Conservation (phyloP, 2,113 vertebrate genomes). For the rat (Rattus norvegicus) region DNA sequence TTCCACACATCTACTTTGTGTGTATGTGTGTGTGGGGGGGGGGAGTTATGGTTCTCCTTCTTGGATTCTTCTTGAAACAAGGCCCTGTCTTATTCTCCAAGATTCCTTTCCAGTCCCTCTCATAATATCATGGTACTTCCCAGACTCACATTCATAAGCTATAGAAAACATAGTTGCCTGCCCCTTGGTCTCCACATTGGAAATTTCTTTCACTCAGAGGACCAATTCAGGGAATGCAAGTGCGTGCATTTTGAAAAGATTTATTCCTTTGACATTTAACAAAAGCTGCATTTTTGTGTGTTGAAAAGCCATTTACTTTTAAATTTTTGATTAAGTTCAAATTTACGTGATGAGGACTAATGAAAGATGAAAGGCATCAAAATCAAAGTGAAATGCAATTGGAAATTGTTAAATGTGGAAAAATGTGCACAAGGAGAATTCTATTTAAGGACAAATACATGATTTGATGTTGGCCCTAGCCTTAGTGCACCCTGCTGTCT, state of each 20-base stretch:
- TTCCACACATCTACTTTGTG: conserved; percentile 14
- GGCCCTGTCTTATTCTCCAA: not conserved
- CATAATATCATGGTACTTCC: not conserved
- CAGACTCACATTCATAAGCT: conserved; percentile 18
- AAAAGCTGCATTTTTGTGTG: not conserved
- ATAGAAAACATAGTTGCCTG: not conserved
- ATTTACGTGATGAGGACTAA: not conserved
- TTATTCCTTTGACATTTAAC: conserved; percentile 27
- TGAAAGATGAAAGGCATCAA: not conserved
- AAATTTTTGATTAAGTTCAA: not conserved
- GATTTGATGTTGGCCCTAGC: conserved; percentile 40
- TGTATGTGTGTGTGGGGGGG: not conserved
- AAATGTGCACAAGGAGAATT: conserved; percentile 39
- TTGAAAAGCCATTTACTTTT: not conserved
- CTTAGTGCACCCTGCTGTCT: not conserved
- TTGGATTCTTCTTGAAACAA: conserved; percentile 53
- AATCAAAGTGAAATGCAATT: not conserved
- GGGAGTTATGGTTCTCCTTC: not conserved
- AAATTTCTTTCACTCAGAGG: conserved; percentile 35
- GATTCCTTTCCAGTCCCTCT: conserved; percentile 10
- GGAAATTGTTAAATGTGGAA: not conserved
- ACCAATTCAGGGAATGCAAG: conserved; percentile 19
- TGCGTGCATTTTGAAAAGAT: not conserved
- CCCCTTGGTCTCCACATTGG: not conserved
- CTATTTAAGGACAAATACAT: conserved; percentile 46